Percentiles rank a stretch among this genome's conserved stretches.
Conservation (phyloP, 1,140 invertebrate species). For the Cyrtorhinus lividipennis region DNA sequence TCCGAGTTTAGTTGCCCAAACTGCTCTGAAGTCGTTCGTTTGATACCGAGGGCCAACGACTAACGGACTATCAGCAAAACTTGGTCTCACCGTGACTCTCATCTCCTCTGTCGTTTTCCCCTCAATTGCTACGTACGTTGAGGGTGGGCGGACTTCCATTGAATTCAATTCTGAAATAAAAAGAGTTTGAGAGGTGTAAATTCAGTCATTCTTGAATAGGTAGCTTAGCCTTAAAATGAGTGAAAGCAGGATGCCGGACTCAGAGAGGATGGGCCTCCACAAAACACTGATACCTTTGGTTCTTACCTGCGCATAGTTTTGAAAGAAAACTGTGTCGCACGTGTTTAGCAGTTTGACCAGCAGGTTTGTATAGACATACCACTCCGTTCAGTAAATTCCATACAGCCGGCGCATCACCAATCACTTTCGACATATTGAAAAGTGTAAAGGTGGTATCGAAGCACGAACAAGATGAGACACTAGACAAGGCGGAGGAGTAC, state of each 20-base stretch:
- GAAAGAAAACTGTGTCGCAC: conserved; percentile 39
- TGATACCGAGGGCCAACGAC: conserved; percentile 61
- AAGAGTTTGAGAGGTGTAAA: no score
- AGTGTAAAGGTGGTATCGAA: no score
- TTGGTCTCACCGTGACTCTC: conserved; percentile 39
- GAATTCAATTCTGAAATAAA: not conserved
- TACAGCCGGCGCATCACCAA: conserved; percentile 32
- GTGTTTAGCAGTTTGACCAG: conserved; percentile 35
- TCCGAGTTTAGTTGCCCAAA: conserved; percentile 40
- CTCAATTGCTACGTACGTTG: conserved; percentile 42
- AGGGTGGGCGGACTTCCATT: conserved; percentile 42
- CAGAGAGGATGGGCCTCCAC: no score
- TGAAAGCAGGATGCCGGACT: no score
- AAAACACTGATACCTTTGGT: no score
- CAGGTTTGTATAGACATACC: conserved; percentile 69
- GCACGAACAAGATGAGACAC: no score
- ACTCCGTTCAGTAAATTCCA: conserved; percentile 58
- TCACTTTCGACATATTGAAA: conserved; percentile 3
- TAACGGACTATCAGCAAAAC: conserved; percentile 51
- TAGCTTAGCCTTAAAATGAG: no score
- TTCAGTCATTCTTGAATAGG: no score
- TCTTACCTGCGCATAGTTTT: conserved; percentile 54
- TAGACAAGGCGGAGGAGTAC: no score
- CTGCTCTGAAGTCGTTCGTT: conserved; percentile 42
- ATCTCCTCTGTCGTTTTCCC: conserved; percentile 39